Base-by-base conservation (phyloP, 1,140 invertebrate species). In the Luehdorfia chinensis region DNA sequence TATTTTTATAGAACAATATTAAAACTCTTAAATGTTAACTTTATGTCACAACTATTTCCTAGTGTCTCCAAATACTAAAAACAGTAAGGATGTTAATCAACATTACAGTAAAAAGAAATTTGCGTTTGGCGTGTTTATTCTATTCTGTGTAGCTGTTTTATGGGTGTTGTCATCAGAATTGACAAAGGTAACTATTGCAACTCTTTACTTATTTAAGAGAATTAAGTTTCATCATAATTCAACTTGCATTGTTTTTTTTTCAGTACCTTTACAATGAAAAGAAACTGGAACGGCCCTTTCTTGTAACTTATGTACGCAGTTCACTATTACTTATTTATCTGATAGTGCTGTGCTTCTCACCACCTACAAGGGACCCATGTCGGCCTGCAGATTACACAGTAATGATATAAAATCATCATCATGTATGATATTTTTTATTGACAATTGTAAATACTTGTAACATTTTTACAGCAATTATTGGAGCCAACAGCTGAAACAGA, bases 1-100 rank as follows among this genome's bases (percentile, higher is more conserved):
- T n/a, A n/a, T 36, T 41, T 27, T 27, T 21, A 16, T 7, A 14
- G 14, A 27, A 41, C 13, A 18, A 43, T 7, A 30, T 11, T 43
- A 28, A 43, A 43, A 43, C n/a, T 50, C 44, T 50, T 58, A 59
- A 53, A 85, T 85, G 81, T 83, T 85, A 75, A 79, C 75, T 74
- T 65, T 85, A 62, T 84, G 78, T 65, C 81, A 85, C 68, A 83
- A 85, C 54, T 85, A 84, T 57, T 85, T 84, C 67, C 63, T 69
- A 43, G 75, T 85, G 31, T 63, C 64, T 14, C 49, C 67, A 47
- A 76, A 67, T 50, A 76, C 74, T 52, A 84, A 86, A 60, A 84
- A 71, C 47, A 65, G 43, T 48, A 80, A 80, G 58, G 75, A 84
- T 73, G 75, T 59, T 50, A 57, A 41, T 4, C 71, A 68, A 47